These are phyloP conservation scores for Drosophila pegasa DNA, from an alignment of 2,888 invertebrate genomes.

Conservation along the genomic window DNA sequence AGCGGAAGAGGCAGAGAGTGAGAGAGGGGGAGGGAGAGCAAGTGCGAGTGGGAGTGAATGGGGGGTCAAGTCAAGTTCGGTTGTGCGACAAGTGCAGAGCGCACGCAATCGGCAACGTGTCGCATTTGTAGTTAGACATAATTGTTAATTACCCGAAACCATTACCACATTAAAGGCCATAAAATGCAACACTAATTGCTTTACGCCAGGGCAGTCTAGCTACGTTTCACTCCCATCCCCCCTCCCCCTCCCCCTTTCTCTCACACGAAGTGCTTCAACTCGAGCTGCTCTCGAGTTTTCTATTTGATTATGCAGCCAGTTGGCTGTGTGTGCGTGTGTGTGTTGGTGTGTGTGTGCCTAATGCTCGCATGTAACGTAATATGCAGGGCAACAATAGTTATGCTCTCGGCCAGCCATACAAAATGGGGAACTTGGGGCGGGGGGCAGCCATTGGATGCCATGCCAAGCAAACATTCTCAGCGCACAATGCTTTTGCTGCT, in stretches of 20 bases:
- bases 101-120: constrained; percentile 80
- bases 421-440: not conserved
- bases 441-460: constrained; percentile 52
- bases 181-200: constrained; percentile 82
- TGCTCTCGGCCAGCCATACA: constrained; percentile 20
- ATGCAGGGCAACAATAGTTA: constrained; percentile 71
- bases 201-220: constrained; percentile 57
- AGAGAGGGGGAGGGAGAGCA: constrained; percentile 8
- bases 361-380: constrained; percentile 69
- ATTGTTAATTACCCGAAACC: constrained; percentile 81
- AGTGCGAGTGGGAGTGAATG: not conserved
- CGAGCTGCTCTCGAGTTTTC: constrained; percentile 51
- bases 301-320: constrained; percentile 76
- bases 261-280: not conserved
- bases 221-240: constrained; percentile 1
- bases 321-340: constrained; percentile 5
- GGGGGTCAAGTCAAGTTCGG: constrained; percentile 4
- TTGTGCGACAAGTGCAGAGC: constrained; percentile 19
- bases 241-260: not conserved
- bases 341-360: constrained; percentile 37
- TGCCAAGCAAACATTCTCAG: constrained; percentile 64
- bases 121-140: constrained; percentile 82
- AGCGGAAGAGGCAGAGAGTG: constrained; percentile 19
- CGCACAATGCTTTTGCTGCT: constrained; percentile 24
- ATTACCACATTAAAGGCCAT: constrained; percentile 81